Conservation (phyloP, 2,113 vertebrate species). For the Turnix velox region DNA sequence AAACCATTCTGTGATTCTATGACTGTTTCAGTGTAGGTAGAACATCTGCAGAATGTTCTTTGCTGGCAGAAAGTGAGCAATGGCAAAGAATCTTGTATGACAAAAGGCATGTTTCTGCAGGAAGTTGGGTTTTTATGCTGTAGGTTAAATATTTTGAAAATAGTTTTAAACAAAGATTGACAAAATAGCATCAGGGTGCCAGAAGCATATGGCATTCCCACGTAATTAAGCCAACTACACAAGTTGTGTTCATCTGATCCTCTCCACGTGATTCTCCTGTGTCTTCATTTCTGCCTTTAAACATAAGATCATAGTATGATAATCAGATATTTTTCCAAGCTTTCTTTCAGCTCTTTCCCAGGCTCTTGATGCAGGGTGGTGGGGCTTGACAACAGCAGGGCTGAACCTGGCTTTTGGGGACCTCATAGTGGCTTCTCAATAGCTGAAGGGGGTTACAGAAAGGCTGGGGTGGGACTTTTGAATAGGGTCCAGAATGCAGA, state of each 20-base stretch:
- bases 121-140: background rate
- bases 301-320: background rate
- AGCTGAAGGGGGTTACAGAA: no score
- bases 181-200: constrained; percentile 16
- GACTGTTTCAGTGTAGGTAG: background rate
- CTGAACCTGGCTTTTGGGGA: no score
- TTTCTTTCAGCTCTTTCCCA: background rate
- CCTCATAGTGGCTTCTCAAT: no score
- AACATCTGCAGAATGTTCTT: background rate
- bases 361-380: background rate
- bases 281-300: background rate
- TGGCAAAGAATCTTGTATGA: background rate
- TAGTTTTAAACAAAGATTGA: constrained; percentile 16
- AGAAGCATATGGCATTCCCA: constrained; percentile 38
- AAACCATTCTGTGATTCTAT: no score
- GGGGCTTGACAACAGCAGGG: background rate
- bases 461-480: no score
- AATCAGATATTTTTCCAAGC: background rate
- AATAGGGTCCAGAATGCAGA: no score
- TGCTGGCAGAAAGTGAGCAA: background rate
- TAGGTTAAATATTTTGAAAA: constrained; percentile 55
- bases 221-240: background rate
- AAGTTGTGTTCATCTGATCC: background rate
- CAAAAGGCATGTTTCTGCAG: background rate
- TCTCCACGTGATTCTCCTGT: background rate